These are phyloP conservation scores for Bombus balteatus DNA, from an alignment of 1,140 invertebrate genomes.

Conservation along the genomic window DNA sequence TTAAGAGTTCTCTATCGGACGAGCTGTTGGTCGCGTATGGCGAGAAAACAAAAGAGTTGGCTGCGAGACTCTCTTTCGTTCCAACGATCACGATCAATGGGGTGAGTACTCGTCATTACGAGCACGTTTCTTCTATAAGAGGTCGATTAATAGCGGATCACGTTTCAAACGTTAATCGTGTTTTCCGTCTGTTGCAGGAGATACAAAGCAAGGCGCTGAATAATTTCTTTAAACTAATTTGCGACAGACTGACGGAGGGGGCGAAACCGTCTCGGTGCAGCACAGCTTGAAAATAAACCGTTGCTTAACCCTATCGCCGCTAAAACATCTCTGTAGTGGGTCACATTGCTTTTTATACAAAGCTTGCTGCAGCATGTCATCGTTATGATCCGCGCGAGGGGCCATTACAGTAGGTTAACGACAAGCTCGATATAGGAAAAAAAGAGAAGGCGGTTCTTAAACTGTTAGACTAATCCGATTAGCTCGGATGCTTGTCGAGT, in stretches of 20 bases:
- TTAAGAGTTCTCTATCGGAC: conserved; percentile 74
- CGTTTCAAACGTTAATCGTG: background rate
- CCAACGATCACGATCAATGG: conserved; percentile 85
- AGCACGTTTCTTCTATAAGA: background rate
- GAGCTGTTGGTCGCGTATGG: conserved; percentile 84
- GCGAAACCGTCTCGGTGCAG: conserved; percentile 61
- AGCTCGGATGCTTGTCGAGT: too few relatives aligned
- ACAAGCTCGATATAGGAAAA: background rate
- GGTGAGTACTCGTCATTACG: conserved; percentile 63
- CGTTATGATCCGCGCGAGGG: too few relatives aligned
- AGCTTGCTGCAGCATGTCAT: background rate
- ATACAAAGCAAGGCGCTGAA: conserved; percentile 61
- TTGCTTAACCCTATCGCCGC: conserved; percentile 4
- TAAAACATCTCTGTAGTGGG: conserved; percentile 27
- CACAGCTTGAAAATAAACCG: conserved; percentile 28
- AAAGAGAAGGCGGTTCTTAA: background rate
- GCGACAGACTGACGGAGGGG: conserved; percentile 55
- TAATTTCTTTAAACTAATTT: conserved; percentile 70
- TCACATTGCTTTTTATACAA: conserved; percentile 30
- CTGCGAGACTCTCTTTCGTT: conserved; percentile 84
- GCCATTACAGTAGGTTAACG: background rate
- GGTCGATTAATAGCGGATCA: background rate
- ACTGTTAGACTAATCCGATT: too few relatives aligned
- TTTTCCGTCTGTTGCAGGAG: conserved; percentile 41
- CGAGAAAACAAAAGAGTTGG: conserved; percentile 82